Conservation (phyloP, 23 tunicate genomes). For the Styela clava region DNA sequence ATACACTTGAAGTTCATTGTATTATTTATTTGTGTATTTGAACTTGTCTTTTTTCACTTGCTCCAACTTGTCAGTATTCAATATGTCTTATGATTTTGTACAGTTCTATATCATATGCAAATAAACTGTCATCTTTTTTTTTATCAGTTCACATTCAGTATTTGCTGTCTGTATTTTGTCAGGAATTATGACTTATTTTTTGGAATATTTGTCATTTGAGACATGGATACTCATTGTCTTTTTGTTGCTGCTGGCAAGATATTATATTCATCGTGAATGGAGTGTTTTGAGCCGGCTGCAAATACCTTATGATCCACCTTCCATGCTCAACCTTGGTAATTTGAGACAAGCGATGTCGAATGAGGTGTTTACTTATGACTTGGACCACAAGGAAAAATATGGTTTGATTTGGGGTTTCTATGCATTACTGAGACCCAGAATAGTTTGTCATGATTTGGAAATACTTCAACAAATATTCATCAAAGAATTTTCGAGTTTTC, state of each 20-base stretch:
- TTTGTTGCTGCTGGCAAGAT: slow-evolving; percentile 29
- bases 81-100: too few relatives aligned
- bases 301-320: slow-evolving; percentile 76
- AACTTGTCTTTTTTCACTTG: too few relatives aligned
- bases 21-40: too few relatives aligned
- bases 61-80: too few relatives aligned
- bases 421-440: slow-evolving; percentile 20
- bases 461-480: slow-evolving; percentile 51
- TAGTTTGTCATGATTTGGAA: slow-evolving; percentile 40
- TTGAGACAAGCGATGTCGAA: background rate
- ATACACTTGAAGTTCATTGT: too few relatives aligned
- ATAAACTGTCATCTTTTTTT: too few relatives aligned
- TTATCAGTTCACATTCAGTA: too few relatives aligned
- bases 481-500: slow-evolving; percentile 33
- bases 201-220: background rate
- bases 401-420: slow-evolving; percentile 30
- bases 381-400: background rate
- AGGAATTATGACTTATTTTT: too few relatives aligned
- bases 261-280: slow-evolving; percentile 39
- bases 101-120: too few relatives aligned
- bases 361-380: background rate
- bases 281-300: slow-evolving; percentile 38
- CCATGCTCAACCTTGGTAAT: slow-evolving; percentile 38
- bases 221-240: slow-evolving; percentile 15
- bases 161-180: too few relatives aligned